Percentiles rank a stretch among this genome's conserved stretches.
These are phyloP conservation scores for Hydrophis major DNA, from an alignment of 2,797 vertebrate genomes.

Conservation along the genomic window DNA sequence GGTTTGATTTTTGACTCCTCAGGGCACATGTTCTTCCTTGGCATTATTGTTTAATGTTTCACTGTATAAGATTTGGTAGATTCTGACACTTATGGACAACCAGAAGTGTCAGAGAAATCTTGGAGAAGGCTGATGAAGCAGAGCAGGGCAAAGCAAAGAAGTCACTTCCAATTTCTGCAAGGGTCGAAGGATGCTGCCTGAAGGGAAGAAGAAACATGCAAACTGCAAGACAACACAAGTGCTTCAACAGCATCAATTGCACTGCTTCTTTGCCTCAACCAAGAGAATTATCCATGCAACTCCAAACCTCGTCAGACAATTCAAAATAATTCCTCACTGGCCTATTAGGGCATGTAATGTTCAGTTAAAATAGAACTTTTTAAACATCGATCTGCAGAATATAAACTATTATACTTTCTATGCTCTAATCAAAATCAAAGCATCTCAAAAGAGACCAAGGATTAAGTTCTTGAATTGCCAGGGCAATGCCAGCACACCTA, in stretches of 20 bases:
- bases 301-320: not conserved
- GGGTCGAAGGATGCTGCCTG: not conserved
- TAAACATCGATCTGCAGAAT: not conserved
- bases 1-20: not conserved
- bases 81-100: not conserved
- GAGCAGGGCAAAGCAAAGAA: not conserved
- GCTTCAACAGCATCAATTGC: not conserved
- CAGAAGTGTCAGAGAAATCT: not conserved
- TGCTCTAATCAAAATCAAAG: not conserved
- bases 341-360: not conserved
- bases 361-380: not conserved
- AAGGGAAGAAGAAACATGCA: not conserved
- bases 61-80: not conserved
- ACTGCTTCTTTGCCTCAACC: not conserved
- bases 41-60: not conserved
- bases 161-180: not conserved
- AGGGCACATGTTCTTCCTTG: not conserved
- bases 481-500: too few species aligned
- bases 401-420: not conserved
- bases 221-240: not conserved
- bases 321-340: not conserved
- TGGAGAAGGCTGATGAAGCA: not conserved
- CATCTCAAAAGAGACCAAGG: not conserved
- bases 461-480: not conserved
- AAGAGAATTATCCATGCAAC: not conserved